These are phyloP conservation scores for Ia io DNA, from an alignment of 2,113 vertebrate genomes.

Conservation along the genomic window DNA sequence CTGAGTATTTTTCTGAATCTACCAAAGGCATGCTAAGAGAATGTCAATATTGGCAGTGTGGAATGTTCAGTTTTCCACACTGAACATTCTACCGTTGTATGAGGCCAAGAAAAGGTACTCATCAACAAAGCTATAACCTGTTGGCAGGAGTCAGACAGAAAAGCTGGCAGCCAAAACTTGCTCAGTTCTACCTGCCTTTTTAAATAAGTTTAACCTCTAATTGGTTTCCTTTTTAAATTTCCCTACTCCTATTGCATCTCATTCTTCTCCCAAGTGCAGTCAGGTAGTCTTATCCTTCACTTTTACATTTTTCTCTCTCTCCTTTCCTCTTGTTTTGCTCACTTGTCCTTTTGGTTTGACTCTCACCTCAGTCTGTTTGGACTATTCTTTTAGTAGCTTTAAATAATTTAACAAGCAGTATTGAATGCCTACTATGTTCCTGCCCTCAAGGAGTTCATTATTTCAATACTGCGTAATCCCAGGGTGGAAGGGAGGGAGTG, in stretches of 20 bases:
- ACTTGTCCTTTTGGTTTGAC: neutral
- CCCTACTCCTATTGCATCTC: neutral
- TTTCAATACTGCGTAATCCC: neutral
- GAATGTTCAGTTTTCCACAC: neutral
- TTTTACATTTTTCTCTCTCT: conserved; percentile 2
- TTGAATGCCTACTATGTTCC: neutral
- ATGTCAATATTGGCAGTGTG: neutral
- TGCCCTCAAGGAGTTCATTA: neutral
- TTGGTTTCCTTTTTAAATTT: conserved; percentile 23
- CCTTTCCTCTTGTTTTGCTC: conserved; percentile 4
- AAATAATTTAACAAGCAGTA: neutral
- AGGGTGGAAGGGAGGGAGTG: neutral
- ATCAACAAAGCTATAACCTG: neutral
- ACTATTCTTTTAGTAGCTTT: conserved; percentile 29
- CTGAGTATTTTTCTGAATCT: conserved; percentile 18
- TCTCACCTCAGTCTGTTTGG: neutral
- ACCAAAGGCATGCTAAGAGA: neutral
- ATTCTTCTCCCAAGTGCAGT: neutral
- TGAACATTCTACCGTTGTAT: neutral
- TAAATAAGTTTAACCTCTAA: conserved; percentile 38
- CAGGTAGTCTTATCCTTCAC: neutral
- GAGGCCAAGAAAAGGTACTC: conserved; percentile 37
- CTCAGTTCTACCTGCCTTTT: conserved; percentile 14
- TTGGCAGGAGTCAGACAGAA: conserved; percentile 49
- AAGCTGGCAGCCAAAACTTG: conserved; percentile 47